phyloP scores from a whole-genome alignment of 2,797 vertebrate genomes.

The Percopsis omiscomaycus region DNA sequence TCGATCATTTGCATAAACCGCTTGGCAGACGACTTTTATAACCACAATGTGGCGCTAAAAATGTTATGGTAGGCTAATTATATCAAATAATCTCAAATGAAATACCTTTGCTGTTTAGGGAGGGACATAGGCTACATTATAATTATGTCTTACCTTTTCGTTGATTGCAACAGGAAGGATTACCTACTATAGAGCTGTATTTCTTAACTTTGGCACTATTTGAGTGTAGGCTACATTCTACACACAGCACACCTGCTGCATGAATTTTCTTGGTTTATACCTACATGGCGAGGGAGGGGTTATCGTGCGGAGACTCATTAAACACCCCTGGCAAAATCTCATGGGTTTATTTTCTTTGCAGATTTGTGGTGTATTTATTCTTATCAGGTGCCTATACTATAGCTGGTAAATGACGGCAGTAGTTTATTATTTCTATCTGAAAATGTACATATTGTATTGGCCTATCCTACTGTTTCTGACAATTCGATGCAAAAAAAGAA shows the following conservation, averaged over 20 bases:
- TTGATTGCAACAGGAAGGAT: slow-evolving; percentile 53
- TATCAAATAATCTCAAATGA: too few species aligned
- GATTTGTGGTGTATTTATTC: slow-evolving; percentile 45
- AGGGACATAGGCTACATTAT: slow-evolving; percentile 17
- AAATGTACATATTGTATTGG: too few species aligned
- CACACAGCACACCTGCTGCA: slow-evolving; percentile 74
- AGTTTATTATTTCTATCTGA: too few species aligned
- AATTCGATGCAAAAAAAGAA: too few species aligned
- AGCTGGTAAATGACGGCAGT: slow-evolving; percentile 23
- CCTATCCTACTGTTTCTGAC: too few species aligned
- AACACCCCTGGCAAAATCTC: slow-evolving; percentile 65
- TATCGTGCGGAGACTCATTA: slow-evolving; percentile 64
- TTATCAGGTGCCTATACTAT: slow-evolving; percentile 3
- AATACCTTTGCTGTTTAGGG: not conserved
- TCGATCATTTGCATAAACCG: not conserved
- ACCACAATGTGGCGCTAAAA: too few species aligned
- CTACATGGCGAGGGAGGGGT: slow-evolving; percentile 35
- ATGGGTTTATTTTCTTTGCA: slow-evolving; percentile 67
- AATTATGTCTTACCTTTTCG: slow-evolving; percentile 58
- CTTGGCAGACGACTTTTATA: too few species aligned
- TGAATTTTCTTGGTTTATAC: slow-evolving; percentile 4
- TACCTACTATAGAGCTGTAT: slow-evolving; percentile 19
- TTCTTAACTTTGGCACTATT: slow-evolving; percentile 12
- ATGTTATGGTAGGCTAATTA: too few species aligned
- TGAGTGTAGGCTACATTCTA: too few species aligned